Conservation (phyloP, 2,113 vertebrate genomes). For the Merops nubicus region DNA sequence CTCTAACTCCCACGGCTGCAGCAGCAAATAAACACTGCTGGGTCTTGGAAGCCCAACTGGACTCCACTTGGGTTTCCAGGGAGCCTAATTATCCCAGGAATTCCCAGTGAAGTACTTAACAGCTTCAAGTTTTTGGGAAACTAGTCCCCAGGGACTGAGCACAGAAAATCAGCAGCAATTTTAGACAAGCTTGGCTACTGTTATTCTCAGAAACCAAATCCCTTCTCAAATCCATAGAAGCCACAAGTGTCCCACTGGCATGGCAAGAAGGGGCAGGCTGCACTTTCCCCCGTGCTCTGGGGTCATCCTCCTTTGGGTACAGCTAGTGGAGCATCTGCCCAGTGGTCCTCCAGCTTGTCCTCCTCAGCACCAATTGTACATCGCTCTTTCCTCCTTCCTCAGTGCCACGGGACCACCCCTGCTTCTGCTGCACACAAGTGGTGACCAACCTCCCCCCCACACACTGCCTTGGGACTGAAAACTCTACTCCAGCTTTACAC, state of each 20-base stretch:
- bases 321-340: not conserved
- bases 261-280: not conserved
- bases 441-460: not conserved
- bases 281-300: fast-evolving
- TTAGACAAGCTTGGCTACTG: not conserved
- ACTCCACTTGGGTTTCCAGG: not conserved
- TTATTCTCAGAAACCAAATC: not conserved
- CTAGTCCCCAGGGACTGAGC: not conserved
- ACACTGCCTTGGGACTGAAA: not conserved
- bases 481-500: not conserved
- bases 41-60: not conserved
- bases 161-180: not conserved
- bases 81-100: not conserved
- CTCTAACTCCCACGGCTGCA: not conserved
- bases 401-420: fast-evolving
- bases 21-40: not conserved
- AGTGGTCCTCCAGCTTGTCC: not conserved
- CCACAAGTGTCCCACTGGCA: not conserved
- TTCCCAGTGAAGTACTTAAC: not conserved
- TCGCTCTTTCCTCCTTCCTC: not conserved
- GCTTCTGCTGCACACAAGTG: not conserved
- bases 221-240: not conserved
- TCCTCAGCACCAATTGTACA: not conserved
- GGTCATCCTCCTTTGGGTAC: not conserved
- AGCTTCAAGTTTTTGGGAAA: not conserved